phyloP scores from a whole-genome alignment of 2,888 invertebrate species.

The Hedychridium roseum region DNA sequence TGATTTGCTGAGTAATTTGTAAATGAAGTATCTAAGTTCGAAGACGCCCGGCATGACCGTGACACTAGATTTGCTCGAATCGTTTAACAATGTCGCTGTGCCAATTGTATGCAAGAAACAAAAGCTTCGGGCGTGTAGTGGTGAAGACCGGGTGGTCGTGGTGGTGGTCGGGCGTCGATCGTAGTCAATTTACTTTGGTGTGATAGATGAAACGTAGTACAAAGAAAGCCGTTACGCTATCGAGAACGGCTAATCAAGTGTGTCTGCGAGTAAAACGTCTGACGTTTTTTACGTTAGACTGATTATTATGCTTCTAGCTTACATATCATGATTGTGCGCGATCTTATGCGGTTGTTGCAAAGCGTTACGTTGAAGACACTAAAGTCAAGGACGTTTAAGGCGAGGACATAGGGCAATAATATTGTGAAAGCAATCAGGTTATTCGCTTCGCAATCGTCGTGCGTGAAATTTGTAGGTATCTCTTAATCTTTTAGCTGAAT shows the following conservation, averaged over 20 bases:
- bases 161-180: not conserved
- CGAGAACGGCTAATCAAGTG: no score
- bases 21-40: not conserved
- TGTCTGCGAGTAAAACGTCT: not conserved
- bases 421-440: no score
- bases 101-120: not conserved
- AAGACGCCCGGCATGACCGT: no score
- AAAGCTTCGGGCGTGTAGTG: not conserved
- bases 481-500: no score
- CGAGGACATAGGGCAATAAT: no score
- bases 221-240: not conserved
- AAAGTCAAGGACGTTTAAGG: no score
- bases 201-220: constrained; percentile 1
- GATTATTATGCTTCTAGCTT: not conserved
- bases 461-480: no score
- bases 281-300: not conserved
- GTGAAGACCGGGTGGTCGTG: not conserved
- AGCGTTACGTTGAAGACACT: no score
- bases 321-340: no score
- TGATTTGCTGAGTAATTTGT: not conserved
- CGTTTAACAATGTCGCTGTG: not conserved
- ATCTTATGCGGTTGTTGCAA: no score
- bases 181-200: not conserved
- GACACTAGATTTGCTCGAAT: not conserved
- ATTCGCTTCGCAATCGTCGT: no score